Conservation (phyloP, 2,797 vertebrate genomes). For the Danio aesculapii region DNA sequence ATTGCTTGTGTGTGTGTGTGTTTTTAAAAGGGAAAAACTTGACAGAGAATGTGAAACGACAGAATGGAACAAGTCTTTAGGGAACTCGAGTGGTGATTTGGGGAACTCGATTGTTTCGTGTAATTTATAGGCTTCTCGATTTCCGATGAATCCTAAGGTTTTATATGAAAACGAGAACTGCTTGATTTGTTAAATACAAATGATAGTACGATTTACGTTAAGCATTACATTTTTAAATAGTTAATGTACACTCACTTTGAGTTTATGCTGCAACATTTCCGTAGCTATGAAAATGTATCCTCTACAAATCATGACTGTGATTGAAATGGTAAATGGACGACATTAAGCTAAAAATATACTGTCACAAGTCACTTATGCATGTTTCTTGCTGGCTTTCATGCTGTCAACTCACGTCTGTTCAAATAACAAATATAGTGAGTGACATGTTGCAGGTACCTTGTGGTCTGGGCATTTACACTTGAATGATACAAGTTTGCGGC, state of each 20-base stretch:
- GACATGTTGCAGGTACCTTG: conserved; percentile 55
- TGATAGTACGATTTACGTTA: conserved; percentile 26
- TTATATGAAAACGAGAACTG: conserved; percentile 47
- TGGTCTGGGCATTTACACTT: conserved; percentile 22
- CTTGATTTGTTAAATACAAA: conserved; percentile 40
- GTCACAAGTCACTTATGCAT: conserved; percentile 3
- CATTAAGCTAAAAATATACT: not conserved
- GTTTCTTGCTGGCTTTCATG: conserved; percentile 47
- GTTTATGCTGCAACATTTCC: conserved; percentile 43
- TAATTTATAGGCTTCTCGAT: conserved; percentile 29
- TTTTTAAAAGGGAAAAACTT: conserved; percentile 32
- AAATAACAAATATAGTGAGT: conserved; percentile 41
- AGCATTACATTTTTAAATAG: conserved; percentile 47
- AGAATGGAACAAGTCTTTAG: conserved; percentile 39
- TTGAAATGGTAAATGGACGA: conserved; percentile 9
- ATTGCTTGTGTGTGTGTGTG: not conserved
- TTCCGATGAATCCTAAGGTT: conserved; percentile 40
- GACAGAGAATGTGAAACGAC: conserved; percentile 25
- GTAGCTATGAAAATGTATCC: not conserved
- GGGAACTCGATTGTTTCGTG: conserved; percentile 40
- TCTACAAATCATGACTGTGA: conserved; percentile 1
- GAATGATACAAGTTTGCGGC: conserved; percentile 33
- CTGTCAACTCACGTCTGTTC: conserved; percentile 42
- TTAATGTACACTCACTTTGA: conserved; percentile 40
- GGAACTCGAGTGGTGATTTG: conserved; percentile 41